These are phyloP conservation scores for Oegoconia quadripuncta DNA, from an alignment of 2,888 invertebrate genomes.

Conservation along the genomic window DNA sequence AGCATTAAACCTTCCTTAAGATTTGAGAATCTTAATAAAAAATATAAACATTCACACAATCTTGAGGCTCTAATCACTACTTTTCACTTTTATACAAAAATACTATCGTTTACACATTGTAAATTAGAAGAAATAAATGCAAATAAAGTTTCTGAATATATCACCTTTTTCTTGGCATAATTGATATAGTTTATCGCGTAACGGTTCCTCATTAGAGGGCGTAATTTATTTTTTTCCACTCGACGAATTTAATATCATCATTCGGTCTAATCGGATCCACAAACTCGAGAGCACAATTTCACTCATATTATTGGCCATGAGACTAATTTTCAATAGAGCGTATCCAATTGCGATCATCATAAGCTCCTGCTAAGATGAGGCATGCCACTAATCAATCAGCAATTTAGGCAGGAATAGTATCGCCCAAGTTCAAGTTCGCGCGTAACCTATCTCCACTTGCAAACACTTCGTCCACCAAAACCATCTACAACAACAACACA, in stretches of 20 bases:
- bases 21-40: conserved; percentile 19
- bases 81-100: conserved; percentile 19
- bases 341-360: conserved; percentile 71
- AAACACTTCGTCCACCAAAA: conserved; percentile 18
- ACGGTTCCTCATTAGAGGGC: conserved; percentile 32
- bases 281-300: conserved; percentile 55
- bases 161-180: conserved; percentile 60
- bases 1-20: conserved; percentile 17
- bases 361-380: conserved; percentile 52
- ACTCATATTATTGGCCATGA: conserved; percentile 65
- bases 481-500: conserved; percentile 24
- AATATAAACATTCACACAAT: conserved; percentile 13
- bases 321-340: conserved; percentile 58
- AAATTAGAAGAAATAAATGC: conserved; percentile 18
- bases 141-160: conserved; percentile 14
- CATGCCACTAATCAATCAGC: conserved; percentile 68
- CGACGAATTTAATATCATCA: conserved; percentile 37
- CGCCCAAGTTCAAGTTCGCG: conserved; percentile 62
- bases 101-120: conserved; percentile 20
- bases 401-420: conserved; percentile 36
- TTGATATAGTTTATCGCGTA: conserved; percentile 41
- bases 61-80: conserved; percentile 15
- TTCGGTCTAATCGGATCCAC: conserved; percentile 49
- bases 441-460: conserved; percentile 36
- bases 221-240: conserved; percentile 47